Base-by-base conservation (phyloP, 1,140 invertebrate species). In the Daktulosphaira vitifoliae region DNA sequence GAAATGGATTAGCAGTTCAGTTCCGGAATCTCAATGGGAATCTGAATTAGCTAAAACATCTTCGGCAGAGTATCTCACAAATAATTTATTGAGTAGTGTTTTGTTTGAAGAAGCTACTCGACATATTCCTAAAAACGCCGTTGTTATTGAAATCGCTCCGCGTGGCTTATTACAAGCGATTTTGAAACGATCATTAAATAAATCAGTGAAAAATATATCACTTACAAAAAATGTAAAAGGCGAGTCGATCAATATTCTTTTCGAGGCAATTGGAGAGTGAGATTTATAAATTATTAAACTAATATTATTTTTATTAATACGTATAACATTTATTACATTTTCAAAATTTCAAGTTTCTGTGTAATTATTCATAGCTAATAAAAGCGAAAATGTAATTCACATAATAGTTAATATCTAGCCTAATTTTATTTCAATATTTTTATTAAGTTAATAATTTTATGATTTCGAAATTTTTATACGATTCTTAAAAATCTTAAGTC, bases 41-140 rank as follows among this genome's bases (percentile, higher is more conserved):
- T 44, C 75, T 3, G 72, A 77, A 0, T 62, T 79, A 22, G 80
- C 81, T 0, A 71, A 77, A 52, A 74, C 71, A 38, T 81, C 80
- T 4, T 84, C 82, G 4, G 77, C 83, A 15, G 81, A 81, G 18
- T 87, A 87, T 71, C 81, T 83, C 71, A 81, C 83, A 8, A 84
- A 85, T 74, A 87, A 87, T 72, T 73, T 86, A 9, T 75, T 83
- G 22, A 73, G 67, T 25, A 78, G 80, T 23, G 82, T 85, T 2
- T 70, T 82, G 20, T 84, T 85, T 68, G 74, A 82, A 69, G 80
- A 83, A 69, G 81, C 77, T 15, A 64, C 81, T 20, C 71, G 74
- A 50, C 75, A 81, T 66, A 75, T 84, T 23, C 82, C 82, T 7
- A 65, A 69, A 16, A 78, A 82, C 71, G 81, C 82, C 8, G 73